Evolutionary conservation across 2,113 vertebrate species (phyloP).

Genomic region (Oxyruncus cristatus): DNA sequence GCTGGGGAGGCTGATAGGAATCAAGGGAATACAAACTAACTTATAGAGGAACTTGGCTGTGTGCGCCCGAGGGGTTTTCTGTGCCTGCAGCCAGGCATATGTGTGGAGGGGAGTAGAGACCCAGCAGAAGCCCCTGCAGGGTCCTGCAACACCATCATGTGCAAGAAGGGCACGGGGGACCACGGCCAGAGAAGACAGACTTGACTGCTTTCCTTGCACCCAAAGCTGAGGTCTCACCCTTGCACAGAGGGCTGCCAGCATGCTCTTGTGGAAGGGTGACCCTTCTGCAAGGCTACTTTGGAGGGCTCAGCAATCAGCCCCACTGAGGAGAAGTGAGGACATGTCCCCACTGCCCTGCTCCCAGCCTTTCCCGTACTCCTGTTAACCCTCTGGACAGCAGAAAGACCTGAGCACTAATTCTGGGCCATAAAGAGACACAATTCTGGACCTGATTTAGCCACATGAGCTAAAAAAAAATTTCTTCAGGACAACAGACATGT

Average conservation of each 20-base stretch:
- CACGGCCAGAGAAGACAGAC: not conserved
- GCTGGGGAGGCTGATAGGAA: not conserved
- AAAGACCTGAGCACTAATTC: not conserved
- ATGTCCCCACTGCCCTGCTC: not conserved
- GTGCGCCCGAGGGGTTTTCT: not conserved
- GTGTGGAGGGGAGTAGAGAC: not conserved
- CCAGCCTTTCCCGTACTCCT: not conserved
- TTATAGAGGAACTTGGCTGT: not conserved
- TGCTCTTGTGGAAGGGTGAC: not conserved
- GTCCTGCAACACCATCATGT: not conserved
- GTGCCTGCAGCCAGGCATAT: not conserved
- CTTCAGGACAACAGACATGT: not conserved
- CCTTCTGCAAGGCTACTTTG: not conserved
- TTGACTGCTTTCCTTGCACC: not conserved
- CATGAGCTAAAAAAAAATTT: not conserved
- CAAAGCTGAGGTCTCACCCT: not conserved
- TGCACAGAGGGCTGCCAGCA: not conserved
- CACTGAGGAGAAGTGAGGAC: not conserved
- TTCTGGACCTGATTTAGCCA: not conserved
- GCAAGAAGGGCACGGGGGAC: rapidly evolving
- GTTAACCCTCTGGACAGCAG: not conserved
- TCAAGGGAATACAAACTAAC: not conserved
- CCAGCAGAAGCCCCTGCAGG: rapidly evolving
- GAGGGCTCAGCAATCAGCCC: not conserved
- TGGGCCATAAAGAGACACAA: not conserved